Evolutionary conservation across 2,113 vertebrate species (phyloP).

Genomic region (Panthera leo): DNA sequence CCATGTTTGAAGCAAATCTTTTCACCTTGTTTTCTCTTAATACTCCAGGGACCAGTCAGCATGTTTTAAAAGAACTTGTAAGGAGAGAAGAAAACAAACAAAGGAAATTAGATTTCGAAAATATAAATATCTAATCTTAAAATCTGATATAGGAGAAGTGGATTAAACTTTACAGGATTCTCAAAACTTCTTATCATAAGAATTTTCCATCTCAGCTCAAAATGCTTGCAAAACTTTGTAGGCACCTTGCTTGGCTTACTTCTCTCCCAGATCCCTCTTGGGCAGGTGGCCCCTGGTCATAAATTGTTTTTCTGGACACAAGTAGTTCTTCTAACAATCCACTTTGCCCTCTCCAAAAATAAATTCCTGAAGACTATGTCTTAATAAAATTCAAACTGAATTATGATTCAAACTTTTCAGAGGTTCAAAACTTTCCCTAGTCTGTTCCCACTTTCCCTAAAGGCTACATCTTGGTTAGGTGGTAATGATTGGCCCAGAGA

Average conservation of each 20-base stretch:
- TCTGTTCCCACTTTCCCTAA: background rate
- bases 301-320: background rate
- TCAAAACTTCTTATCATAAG: background rate
- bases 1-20: background rate
- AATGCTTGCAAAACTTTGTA: background rate
- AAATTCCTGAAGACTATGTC: background rate
- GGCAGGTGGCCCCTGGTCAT: background rate
- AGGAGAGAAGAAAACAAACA: conserved; percentile 56
- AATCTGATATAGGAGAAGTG: conserved; percentile 6
- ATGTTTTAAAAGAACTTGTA: conserved; percentile 51
- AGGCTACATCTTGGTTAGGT: background rate
- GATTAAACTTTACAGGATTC: background rate
- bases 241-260: background rate
- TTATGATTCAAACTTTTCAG: background rate
- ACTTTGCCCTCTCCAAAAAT: conserved; percentile 7
- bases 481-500: background rate
- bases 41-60: background rate
- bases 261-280: background rate
- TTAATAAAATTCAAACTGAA: conserved; percentile 7
- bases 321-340: background rate
- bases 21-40: conserved; percentile 23
- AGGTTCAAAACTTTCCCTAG: background rate
- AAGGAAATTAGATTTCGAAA: conserved; percentile 49
- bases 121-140: conserved; percentile 52
- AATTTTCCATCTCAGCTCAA: background rate